Percentiles rank a stretch among this genome's conserved stretches.
phyloP scores from a whole-genome alignment of 2,113 vertebrate species.

The Stomatorhinus ivindoensis region DNA sequence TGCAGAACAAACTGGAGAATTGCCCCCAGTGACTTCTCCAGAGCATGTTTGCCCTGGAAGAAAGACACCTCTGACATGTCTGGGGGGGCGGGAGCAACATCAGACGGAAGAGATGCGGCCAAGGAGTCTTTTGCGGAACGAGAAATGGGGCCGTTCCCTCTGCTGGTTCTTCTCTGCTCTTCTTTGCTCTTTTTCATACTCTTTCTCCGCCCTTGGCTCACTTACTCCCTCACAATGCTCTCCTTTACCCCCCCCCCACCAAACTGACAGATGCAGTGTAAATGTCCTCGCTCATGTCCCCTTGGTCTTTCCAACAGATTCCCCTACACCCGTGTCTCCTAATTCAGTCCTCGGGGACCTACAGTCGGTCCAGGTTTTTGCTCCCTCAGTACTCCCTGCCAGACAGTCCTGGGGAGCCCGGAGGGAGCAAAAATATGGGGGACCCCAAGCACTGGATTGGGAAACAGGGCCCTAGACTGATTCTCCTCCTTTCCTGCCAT shows the following conservation, averaged over 20 bases:
- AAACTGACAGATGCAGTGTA: background rate
- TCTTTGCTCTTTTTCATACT: background rate
- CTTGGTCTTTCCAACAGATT: conserved; percentile 16
- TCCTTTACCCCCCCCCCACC: conserved; percentile 17
- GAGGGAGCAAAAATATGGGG: background rate
- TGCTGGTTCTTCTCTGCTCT: conserved; percentile 14
- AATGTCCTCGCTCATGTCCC: conserved; percentile 21
- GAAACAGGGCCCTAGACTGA: background rate
- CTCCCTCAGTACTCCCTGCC: background rate
- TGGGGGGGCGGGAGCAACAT: background rate
- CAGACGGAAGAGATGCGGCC: background rate
- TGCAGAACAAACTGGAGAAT: conserved; percentile 23
- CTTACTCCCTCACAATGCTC: conserved; percentile 18
- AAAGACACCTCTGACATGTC: background rate
- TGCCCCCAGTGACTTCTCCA: background rate
- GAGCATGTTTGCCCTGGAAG: conserved; percentile 2
- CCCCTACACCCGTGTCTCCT: background rate
- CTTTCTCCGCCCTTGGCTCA: background rate
- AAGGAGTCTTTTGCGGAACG: background rate
- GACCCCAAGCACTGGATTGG: background rate
- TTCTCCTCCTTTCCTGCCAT: background rate
- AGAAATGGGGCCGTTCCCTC: background rate
- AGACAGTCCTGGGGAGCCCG: too few species aligned
- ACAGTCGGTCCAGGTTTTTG: background rate
- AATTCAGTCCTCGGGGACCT: background rate